phyloP scores from a whole-genome alignment of 2,113 vertebrate species.

The Rhea americana region DNA sequence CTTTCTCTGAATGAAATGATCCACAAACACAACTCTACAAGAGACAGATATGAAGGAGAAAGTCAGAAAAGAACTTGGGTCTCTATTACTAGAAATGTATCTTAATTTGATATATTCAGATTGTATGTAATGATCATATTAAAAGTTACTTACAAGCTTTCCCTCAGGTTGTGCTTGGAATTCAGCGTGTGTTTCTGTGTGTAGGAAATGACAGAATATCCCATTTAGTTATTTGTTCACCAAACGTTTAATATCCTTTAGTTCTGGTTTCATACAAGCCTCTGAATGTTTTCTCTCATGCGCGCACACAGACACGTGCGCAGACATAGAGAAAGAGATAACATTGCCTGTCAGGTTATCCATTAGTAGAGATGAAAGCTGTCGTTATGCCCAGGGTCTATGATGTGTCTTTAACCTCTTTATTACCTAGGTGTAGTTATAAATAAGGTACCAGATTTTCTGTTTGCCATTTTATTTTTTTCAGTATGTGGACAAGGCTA shows the following conservation, averaged over 20 bases:
- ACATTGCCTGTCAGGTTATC: neutral
- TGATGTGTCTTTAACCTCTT: conserved; percentile 46
- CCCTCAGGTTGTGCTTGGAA: neutral
- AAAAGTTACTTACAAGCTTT: neutral
- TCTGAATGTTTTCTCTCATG: neutral
- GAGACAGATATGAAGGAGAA: neutral
- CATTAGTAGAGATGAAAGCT: conserved; percentile 42
- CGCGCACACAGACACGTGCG: rapidly evolving
- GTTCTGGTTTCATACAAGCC: conserved; percentile 8
- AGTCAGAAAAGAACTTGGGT: neutral
- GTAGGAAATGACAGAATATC: neutral
- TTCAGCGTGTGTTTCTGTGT: neutral
- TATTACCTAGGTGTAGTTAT: neutral
- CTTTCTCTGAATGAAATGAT: neutral
- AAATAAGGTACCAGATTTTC: conserved; percentile 39
- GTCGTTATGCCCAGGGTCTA: neutral
- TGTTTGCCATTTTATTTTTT: conserved; percentile 15
- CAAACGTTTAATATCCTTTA: neutral
- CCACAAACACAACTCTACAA: neutral
- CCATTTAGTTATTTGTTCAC: neutral
- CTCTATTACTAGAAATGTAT: neutral
- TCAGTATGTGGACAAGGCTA: neutral
- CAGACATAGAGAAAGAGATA: neutral
- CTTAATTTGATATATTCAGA: neutral
- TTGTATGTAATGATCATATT: neutral